Evolutionary conservation across 2,797 vertebrate genomes (phyloP).

Genomic region (Ceryle rudis): DNA sequence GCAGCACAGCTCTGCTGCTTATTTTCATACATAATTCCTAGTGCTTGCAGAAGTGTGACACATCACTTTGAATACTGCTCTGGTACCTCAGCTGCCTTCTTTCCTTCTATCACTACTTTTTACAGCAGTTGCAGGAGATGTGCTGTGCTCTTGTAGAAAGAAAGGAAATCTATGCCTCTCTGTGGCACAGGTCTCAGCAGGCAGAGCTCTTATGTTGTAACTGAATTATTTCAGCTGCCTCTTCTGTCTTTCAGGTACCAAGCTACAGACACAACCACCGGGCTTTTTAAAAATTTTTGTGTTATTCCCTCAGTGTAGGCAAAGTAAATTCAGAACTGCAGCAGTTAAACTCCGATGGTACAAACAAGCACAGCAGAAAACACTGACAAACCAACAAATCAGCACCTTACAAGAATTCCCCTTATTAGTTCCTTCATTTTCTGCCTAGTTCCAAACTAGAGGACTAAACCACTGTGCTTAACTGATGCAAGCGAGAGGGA

Average conservation of each 20-base stretch:
- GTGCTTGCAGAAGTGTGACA: neutral
- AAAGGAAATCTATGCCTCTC: neutral
- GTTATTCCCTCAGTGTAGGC: neutral
- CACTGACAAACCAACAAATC: neutral
- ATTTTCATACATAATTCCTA: neutral
- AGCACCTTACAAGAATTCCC: neutral
- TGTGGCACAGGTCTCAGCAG: neutral
- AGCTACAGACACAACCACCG: neutral
- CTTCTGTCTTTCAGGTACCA: neutral
- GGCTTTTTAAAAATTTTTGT: no score
- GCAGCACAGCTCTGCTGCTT: neutral
- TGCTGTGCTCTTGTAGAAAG: neutral
- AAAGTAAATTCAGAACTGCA: slow-evolving; percentile 8
- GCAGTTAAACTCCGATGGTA: neutral
- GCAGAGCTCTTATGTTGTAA: neutral
- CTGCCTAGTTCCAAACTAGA: neutral
- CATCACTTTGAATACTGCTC: neutral
- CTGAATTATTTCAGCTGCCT: neutral
- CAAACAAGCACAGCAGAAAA: neutral
- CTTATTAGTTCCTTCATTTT: neutral
- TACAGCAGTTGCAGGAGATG: neutral
- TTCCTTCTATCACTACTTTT: neutral
- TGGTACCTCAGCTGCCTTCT: neutral
- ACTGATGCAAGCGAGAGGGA: neutral
- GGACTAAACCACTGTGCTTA: neutral